Evolutionary conservation across 1,140 invertebrate genomes (phyloP).

Genomic region (Augochlora pura): DNA sequence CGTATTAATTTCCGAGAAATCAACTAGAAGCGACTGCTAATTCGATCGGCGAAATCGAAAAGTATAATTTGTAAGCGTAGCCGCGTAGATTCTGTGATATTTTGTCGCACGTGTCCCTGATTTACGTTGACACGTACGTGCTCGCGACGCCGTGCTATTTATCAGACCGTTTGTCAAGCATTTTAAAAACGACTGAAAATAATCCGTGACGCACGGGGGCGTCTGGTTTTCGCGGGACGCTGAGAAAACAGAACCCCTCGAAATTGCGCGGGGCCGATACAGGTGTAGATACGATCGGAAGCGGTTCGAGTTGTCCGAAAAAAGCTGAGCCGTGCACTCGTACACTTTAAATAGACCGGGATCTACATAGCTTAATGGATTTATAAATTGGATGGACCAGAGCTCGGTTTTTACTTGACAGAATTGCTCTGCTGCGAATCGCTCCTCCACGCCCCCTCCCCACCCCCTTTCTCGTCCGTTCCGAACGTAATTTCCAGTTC

Average conservation of each 20-base stretch:
- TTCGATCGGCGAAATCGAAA: too few relatives aligned
- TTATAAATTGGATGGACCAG: background rate
- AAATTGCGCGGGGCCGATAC: slow-evolving; percentile 2
- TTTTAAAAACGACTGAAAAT: slow-evolving; percentile 58
- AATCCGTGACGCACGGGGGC: slow-evolving; percentile 53
- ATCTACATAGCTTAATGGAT: background rate
- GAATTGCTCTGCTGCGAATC: too few relatives aligned
- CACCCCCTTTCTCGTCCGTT: too few relatives aligned
- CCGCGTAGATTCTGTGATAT: background rate
- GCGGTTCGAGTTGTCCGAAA: background rate
- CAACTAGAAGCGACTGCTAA: too few relatives aligned
- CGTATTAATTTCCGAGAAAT: too few relatives aligned
- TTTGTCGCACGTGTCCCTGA: background rate
- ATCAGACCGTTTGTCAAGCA: slow-evolving; percentile 42
- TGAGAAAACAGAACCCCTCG: background rate
- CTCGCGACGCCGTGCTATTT: background rate
- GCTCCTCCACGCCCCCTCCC: too few relatives aligned
- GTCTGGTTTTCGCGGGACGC: slow-evolving; percentile 38
- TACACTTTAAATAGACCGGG: background rate
- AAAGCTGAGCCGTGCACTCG: background rate
- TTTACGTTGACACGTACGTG: background rate
- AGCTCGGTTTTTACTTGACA: too few relatives aligned
- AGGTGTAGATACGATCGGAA: slow-evolving; percentile 9
- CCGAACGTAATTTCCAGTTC: too few relatives aligned
- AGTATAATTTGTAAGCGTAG: too few relatives aligned